Conservation (phyloP, 2,797 vertebrate genomes). For the Smutsia gigantea region DNA sequence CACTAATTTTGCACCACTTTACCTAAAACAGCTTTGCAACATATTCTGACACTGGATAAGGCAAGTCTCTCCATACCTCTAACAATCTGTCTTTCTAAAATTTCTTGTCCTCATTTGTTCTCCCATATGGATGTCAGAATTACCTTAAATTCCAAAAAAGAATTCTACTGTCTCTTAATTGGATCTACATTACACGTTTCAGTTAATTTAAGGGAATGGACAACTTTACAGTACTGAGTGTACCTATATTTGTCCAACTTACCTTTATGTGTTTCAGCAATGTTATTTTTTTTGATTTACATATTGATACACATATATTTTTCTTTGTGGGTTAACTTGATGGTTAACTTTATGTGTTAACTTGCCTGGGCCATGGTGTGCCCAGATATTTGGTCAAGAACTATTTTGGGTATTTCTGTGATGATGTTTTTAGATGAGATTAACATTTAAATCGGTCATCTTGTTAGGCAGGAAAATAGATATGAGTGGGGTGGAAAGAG, state of each 20-base stretch:
- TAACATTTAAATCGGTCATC: background rate
- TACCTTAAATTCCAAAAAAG: background rate
- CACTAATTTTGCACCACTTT: background rate
- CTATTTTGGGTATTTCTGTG: background rate
- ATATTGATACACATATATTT: background rate
- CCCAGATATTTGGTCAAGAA: background rate
- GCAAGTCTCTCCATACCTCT: background rate
- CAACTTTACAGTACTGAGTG: background rate
- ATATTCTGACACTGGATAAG: background rate
- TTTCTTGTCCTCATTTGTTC: background rate
- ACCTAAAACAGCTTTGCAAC: background rate
- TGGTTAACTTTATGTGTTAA: background rate
- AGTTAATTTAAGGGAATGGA: background rate
- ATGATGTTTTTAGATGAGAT: background rate
- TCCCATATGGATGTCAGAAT: background rate
- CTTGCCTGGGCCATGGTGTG: background rate
- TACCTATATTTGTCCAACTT: background rate
- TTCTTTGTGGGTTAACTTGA: background rate
- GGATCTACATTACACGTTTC: background rate
- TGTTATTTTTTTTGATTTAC: no score
- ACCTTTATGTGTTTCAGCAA: background rate
- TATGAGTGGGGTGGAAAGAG: no score
- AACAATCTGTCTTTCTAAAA: background rate
- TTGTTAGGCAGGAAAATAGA: no score
- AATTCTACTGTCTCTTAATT: background rate